Evolutionary conservation across 1,140 invertebrate genomes (phyloP).

Genomic region (Scaptodrosophila lebanonensis): DNA sequence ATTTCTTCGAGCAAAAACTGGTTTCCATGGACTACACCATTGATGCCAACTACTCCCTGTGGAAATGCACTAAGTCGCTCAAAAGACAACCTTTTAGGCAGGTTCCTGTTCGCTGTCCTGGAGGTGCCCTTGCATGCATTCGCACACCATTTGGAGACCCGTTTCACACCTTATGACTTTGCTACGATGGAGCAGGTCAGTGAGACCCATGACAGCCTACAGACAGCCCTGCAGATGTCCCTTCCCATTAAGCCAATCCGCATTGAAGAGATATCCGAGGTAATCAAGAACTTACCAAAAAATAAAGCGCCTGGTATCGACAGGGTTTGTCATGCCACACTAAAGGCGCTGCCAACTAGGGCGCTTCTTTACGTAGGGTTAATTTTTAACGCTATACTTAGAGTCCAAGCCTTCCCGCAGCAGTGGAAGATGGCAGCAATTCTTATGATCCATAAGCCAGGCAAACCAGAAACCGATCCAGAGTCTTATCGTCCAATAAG

Average conservation of each 20-base stretch:
- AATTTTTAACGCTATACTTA: conserved; percentile 11
- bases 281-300: neutral
- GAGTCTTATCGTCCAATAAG: no score
- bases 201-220: no score
- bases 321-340: neutral
- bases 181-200: no score
- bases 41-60: conserved; percentile 14
- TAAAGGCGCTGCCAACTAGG: neutral
- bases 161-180: no score
- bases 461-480: no score
- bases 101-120: conserved; percentile 1
- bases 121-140: conserved; percentile 6
- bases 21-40: conserved; percentile 11
- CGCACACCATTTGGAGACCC: no score
- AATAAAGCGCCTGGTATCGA: conserved; percentile 1
- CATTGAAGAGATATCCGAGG: conserved; percentile 1
- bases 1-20: conserved; percentile 23
- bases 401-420: neutral
- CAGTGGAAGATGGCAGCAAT: conserved; percentile 1
- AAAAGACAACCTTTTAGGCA: conserved; percentile 3
- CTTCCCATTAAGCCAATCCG: neutral
- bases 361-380: neutral
- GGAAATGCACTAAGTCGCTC: conserved; percentile 14
- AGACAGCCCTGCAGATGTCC: no score
- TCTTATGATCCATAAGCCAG: conserved; percentile 1